phyloP scores from a whole-genome alignment of 1,140 invertebrate species.

The Mamestra configurata region DNA sequence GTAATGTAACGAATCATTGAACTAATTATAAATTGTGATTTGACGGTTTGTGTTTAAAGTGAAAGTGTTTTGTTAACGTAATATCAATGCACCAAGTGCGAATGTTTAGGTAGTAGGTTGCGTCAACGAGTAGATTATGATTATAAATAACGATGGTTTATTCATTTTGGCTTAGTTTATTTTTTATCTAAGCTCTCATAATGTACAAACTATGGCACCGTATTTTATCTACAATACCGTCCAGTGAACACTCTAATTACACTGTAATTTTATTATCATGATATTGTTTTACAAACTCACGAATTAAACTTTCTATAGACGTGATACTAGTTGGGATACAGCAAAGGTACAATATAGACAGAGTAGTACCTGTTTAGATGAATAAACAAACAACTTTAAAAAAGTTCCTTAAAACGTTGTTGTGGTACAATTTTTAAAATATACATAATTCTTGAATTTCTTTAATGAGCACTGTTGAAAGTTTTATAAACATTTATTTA shows the following conservation, averaged over 20 bases:
- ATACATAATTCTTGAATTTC: constrained; percentile 55
- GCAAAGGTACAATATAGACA: constrained; percentile 51
- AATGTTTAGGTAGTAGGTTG: constrained; percentile 70
- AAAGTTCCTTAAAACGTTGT: constrained; percentile 66
- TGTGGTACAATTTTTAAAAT: constrained; percentile 70
- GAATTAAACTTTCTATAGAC: constrained; percentile 32
- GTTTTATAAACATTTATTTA: constrained; percentile 47
- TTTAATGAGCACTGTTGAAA: constrained; percentile 42
- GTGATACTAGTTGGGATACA: constrained; percentile 43
- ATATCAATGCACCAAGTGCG: constrained; percentile 83
- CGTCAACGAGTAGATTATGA: constrained; percentile 74
- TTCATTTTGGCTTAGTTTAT: constrained; percentile 58
- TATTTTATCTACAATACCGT: constrained; percentile 83
- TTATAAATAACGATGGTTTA: constrained; percentile 55
- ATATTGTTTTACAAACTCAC: constrained; percentile 32
- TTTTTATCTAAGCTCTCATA: constrained; percentile 67
- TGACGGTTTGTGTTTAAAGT: constrained; percentile 73
- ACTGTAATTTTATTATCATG: constrained; percentile 57
- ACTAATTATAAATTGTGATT: constrained; percentile 75
- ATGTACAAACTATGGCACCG: constrained; percentile 73
- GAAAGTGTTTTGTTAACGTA: constrained; percentile 74
- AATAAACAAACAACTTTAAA: constrained; percentile 52
- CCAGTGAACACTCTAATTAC: constrained; percentile 75
- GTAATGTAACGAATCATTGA: constrained; percentile 63
- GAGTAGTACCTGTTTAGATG: constrained; percentile 60